Base-by-base conservation (phyloP, 2,888 invertebrate species). In the Dysmachus trigonus region DNA sequence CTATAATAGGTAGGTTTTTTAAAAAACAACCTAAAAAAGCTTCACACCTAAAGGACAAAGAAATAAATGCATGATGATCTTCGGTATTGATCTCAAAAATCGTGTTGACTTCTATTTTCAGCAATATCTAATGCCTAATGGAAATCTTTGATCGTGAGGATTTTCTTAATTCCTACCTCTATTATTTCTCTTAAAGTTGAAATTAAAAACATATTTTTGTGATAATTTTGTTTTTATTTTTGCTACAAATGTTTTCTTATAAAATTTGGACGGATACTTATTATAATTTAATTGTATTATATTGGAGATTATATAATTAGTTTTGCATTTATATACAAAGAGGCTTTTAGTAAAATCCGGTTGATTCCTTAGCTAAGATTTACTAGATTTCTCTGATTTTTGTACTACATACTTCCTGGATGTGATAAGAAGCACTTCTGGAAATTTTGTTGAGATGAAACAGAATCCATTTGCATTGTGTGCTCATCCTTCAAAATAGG, bases 401-500 rank as follows among this genome's bases (percentile, higher is more conserved):
- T 10, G 6, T 33, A 18, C 30, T 10, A 77, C 18, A 35, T 8
- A 27, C 10, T 35, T 77, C 22, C 41, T 41, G 77, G 77, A 41
- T 77, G 77, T 18, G 77, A 41, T 22, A 77, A 38, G 33, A 41
- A 77, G n/a, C 77, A 41, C n/a, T 41, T 77, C n/a, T 77, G 77
- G 82, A 76, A 87, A 31, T 77, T 85, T 76, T 88, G 88, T 79
- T 86, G 87, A 35, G 87, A 85, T 85, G 87, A 84, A 22, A 74
- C 81, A 27, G 79, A 73, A 30, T 81, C 83, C 85, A 88, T 86
- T 87, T 87, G 87, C 15, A 86, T 62, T 13, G 88, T 18, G 71
- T 83, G 81, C 22, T 88, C 88, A 18, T 88, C 88, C 82, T 88
- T 87, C 27, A 87, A 47, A 41, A 87, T 86, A 8, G 86, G 71